Evolutionary conservation across 2,113 vertebrate species (phyloP).

Genomic region (Silurus glanis): DNA sequence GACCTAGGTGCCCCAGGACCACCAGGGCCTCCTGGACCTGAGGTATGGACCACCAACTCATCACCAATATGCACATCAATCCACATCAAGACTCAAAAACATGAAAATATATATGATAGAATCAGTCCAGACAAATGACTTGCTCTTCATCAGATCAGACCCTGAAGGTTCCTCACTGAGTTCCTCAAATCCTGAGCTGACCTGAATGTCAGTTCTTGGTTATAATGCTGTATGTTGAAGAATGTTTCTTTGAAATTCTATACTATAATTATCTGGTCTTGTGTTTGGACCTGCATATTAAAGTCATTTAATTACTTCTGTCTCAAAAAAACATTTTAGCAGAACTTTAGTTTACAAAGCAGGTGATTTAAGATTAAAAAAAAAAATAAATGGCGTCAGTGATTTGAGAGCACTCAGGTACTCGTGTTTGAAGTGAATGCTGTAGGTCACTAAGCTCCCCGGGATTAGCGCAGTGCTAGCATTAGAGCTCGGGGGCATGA

Average conservation of each 20-base stretch:
- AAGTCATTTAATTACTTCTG: background rate
- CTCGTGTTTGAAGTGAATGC: background rate
- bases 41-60: conserved; percentile 75
- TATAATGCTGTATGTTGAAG: background rate
- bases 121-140: background rate
- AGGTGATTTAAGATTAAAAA: background rate
- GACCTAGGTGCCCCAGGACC: conserved; percentile 82
- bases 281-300: background rate
- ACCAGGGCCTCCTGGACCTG: conserved; percentile 86
- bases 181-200: background rate
- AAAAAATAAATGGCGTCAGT: background rate
- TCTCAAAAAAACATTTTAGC: background rate
- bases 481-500: background rate
- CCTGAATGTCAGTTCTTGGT: background rate
- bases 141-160: background rate
- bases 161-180: background rate
- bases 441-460: background rate
- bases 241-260: background rate
- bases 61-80: background rate
- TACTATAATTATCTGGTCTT: conserved; percentile 5
- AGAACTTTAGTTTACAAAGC: background rate
- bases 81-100: background rate
- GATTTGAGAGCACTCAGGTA: background rate
- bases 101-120: background rate
- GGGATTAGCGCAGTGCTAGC: background rate